Evolutionary conservation across 2,797 vertebrate genomes (phyloP).

Genomic region (Neosilurus hyrtlii): DNA sequence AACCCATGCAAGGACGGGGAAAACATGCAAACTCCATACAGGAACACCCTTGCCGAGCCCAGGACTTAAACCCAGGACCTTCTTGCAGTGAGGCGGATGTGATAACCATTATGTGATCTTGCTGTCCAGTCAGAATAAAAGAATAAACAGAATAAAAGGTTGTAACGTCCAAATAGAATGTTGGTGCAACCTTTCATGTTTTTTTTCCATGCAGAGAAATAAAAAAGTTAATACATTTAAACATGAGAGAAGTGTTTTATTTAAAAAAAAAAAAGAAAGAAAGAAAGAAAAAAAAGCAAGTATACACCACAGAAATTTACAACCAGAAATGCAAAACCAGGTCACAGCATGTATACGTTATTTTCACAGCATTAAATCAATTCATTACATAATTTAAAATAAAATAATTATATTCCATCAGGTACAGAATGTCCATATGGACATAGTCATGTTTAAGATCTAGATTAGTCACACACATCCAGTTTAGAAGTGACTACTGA

Average conservation of each 20-base stretch:
- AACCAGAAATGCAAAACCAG: conserved; percentile 23
- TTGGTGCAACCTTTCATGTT: background rate
- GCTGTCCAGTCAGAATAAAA: too few relatives aligned
- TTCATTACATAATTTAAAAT: conserved; percentile 11
- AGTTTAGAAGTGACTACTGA: conserved; percentile 11
- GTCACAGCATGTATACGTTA: conserved; percentile 46
- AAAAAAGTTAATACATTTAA: background rate
- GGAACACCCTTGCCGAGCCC: too few relatives aligned
- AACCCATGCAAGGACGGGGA: too few relatives aligned
- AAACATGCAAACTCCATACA: too few relatives aligned
- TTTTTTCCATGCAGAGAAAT: background rate
- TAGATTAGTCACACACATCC: conserved; percentile 31
- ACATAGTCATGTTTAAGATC: conserved; percentile 14
- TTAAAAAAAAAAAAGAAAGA: conserved; percentile 8
- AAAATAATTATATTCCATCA: conserved; percentile 22
- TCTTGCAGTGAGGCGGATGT: too few relatives aligned
- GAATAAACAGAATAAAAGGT: too few relatives aligned
- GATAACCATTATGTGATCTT: too few relatives aligned
- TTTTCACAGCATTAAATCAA: conserved; percentile 40
- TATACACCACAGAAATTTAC: conserved; percentile 39
- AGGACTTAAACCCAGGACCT: too few relatives aligned
- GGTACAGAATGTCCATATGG: conserved; percentile 27
- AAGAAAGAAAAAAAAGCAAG: background rate
- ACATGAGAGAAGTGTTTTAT: conserved; percentile 31
- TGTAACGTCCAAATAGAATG: too few relatives aligned